These are phyloP conservation scores for Mastomys natalensis DNA, from an alignment of 2,113 vertebrate species.

Conservation along the genomic window DNA sequence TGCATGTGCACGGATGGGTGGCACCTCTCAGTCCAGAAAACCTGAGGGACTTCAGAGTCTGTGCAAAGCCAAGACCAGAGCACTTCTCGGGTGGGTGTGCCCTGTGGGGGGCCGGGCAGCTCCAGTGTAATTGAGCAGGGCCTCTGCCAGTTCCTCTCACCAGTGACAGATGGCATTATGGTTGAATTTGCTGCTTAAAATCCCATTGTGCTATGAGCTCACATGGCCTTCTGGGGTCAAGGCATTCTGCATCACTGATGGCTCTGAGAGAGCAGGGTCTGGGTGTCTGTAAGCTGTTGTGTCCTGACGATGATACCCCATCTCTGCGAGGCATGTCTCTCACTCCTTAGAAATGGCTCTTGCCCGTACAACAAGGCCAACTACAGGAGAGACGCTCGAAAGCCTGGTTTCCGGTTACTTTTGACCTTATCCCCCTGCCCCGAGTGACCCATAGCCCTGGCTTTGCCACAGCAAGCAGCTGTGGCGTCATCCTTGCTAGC, in stretches of 20 bases:
- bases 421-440: not conserved
- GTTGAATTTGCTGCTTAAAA: not conserved
- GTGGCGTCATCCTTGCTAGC: not conserved
- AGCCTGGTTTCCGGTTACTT: not conserved
- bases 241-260: not conserved
- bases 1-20: not conserved
- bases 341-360: not conserved
- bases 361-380: not conserved
- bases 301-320: not conserved
- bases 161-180: not conserved
- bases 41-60: not conserved
- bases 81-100: not conserved
- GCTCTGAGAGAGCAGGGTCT: too few species aligned
- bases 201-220: rapidly evolving
- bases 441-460: not conserved
- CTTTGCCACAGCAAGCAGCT: not conserved
- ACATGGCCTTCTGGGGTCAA: not conserved
- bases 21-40: not conserved
- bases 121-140: too few species aligned
- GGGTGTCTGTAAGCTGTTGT: not conserved
- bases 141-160: not conserved
- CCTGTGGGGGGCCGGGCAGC: not conserved
- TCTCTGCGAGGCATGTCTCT: not conserved
- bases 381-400: not conserved
- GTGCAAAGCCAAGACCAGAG: not conserved